Base-by-base conservation (phyloP, 2,797 vertebrate genomes). In the Salarias fasciatus region DNA sequence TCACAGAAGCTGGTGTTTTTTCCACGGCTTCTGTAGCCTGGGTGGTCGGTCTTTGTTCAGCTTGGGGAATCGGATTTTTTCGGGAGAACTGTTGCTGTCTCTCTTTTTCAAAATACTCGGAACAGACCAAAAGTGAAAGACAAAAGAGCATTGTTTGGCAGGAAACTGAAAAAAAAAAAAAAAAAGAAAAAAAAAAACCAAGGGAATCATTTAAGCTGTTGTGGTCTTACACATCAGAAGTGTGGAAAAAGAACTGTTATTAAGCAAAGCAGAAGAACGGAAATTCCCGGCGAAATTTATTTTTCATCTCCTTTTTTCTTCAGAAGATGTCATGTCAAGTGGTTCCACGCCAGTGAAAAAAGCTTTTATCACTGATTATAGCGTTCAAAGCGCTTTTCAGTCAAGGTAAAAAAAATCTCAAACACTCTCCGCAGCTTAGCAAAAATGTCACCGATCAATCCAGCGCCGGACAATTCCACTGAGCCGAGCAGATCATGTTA, bases 1-100 rank as follows among this genome's bases (percentile, higher is more conserved):
- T 79, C 38, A 64, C 59, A 59, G 62, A 51, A 47, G 64, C 15
- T 50, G 18, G 46, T 36, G 41, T 70, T 83, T 77, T 81, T 77
- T 70, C 67, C 61, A 43, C 40, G 56, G 40, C 48, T 75, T 53
- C 60, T 64, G 54, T 49, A 44, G 36, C 40, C 63, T 63, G 77
- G 68, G 75, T 72, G 76, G 72, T 71, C 72, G 69, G 50, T 52
- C 33, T 66, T 51, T 60, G 43, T 64, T 71, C 59, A 63, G 73
- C 49, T 51, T 38, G n/a, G n/a, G n/a, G n/a, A n/a, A n/a, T n/a
- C 65, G 80, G 69, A 75, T 72, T 69, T 60, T 80, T 77, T 56
- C 37, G 46, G 38, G 33, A 29, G 10, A 51, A 63, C 50, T 5
- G 36, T 69, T 60, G 53, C 53, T 60, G 51, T 38, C 55, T 31